phyloP scores from a whole-genome alignment of 2,797 vertebrate species.

The Eulemur albifrons region DNA sequence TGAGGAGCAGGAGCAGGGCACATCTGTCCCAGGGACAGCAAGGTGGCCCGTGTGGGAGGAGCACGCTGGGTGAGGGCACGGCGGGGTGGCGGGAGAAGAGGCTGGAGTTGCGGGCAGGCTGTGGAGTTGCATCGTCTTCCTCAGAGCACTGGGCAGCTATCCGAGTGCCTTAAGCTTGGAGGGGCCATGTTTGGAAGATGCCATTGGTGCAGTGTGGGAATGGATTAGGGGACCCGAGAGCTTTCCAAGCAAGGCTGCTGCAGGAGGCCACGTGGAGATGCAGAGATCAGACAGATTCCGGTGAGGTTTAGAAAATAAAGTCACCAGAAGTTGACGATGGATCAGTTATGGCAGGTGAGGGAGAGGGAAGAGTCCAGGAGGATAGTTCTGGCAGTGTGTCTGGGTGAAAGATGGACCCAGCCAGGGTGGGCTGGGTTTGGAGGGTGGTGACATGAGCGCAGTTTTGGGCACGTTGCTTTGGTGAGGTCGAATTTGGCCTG shows the following conservation, averaged over 20 bases:
- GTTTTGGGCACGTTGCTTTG: background rate
- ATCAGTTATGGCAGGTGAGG: background rate
- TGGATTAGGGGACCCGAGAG: background rate
- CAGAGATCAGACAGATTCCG: background rate
- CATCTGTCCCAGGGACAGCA: background rate
- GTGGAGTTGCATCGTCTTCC: background rate
- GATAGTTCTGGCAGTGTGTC: background rate
- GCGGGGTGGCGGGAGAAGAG: background rate
- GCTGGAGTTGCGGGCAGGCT: background rate
- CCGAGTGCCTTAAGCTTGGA: background rate
- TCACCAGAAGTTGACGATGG: background rate
- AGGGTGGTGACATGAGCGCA: background rate
- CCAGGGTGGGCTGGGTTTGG: background rate
- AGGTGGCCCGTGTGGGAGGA: background rate
- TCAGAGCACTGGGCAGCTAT: background rate
- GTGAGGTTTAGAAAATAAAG: background rate
- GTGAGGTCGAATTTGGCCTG: background rate
- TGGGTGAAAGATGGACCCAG: background rate
- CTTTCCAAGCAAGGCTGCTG: background rate
- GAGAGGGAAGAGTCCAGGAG: background rate
- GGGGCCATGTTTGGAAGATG: background rate
- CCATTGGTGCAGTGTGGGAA: background rate
- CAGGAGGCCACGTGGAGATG: background rate
- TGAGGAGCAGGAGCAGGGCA: background rate
- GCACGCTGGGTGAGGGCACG: fast-evolving